Evolutionary conservation across 1,140 invertebrate species (phyloP).

Genomic region (Mya arenaria): DNA sequence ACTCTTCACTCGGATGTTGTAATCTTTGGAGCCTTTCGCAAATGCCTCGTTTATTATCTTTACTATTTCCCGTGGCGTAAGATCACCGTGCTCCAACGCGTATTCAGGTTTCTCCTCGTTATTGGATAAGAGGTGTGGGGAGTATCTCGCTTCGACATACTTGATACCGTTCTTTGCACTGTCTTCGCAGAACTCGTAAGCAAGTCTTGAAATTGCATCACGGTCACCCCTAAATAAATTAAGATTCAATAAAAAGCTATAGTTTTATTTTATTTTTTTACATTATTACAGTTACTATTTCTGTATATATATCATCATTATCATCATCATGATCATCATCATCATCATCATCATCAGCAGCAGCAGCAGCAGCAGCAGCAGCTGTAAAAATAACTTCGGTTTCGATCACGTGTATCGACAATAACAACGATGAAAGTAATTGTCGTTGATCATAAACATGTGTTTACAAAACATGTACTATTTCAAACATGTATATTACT

Average conservation of each 20-base stretch:
- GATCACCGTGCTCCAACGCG: conserved; percentile 43
- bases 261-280: background rate
- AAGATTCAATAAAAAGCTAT: background rate
- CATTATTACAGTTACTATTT: too few relatives aligned
- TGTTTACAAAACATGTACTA: background rate
- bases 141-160: conserved; percentile 84
- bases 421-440: conserved; percentile 61
- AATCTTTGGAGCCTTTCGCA: conserved; percentile 80
- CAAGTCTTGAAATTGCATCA: conserved; percentile 83
- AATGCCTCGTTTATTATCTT: conserved; percentile 76
- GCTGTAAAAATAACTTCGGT: conserved; percentile 64
- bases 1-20: conserved; percentile 81
- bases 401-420: conserved; percentile 61
- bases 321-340: background rate
- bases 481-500: conserved; percentile 12
- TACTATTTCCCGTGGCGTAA: conserved; percentile 80
- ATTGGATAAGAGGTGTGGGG: conserved; percentile 82
- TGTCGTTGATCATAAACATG: conserved; percentile 10
- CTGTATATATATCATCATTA: background rate
- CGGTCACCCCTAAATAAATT: conserved; percentile 80
- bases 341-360: background rate
- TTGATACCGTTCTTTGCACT: conserved; percentile 81
- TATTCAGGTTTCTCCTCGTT: conserved; percentile 56
- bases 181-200: conserved; percentile 85
- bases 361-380: conserved; percentile 15